Conservation (phyloP, 2,888 invertebrate genomes). For the Diachrysia chrysitis region DNA sequence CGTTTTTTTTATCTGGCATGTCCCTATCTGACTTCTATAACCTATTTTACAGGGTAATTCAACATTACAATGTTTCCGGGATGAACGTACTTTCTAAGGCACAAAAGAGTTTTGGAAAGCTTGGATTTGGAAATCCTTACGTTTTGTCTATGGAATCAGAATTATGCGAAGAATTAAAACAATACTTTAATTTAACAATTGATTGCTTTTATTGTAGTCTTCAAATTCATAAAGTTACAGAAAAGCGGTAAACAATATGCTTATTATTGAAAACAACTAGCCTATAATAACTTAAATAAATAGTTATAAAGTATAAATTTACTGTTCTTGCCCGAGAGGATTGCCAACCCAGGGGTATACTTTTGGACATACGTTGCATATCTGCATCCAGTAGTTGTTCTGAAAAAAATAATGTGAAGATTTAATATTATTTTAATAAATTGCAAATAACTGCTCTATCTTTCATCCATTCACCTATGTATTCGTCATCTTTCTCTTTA, state of each 20-base stretch:
- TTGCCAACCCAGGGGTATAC: conserved; percentile 89
- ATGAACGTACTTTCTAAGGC: no score
- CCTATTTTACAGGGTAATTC: neutral
- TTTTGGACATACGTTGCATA: conserved; percentile 85
- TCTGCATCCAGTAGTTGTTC: conserved; percentile 81
- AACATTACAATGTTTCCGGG: neutral
- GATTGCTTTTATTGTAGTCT: conserved; percentile 2
- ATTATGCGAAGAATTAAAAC: neutral
- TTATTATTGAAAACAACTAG: neutral
- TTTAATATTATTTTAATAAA: neutral
- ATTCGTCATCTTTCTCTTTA: no score
- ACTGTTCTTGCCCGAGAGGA: conserved; percentile 77
- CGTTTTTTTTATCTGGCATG: neutral
- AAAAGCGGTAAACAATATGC: neutral
- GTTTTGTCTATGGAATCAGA: no score
- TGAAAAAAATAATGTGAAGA: conserved; percentile 58
- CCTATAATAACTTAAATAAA: conserved; percentile 5
- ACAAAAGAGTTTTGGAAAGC: no score
- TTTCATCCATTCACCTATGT: no score
- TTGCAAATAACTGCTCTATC: no score
- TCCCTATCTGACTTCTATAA: neutral
- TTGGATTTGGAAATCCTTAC: no score
- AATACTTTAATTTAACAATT: neutral
- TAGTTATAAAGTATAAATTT: neutral
- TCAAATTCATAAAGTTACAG: neutral